Conservation (phyloP, 1,140 invertebrate genomes). For the Wiebesia pumilae region DNA sequence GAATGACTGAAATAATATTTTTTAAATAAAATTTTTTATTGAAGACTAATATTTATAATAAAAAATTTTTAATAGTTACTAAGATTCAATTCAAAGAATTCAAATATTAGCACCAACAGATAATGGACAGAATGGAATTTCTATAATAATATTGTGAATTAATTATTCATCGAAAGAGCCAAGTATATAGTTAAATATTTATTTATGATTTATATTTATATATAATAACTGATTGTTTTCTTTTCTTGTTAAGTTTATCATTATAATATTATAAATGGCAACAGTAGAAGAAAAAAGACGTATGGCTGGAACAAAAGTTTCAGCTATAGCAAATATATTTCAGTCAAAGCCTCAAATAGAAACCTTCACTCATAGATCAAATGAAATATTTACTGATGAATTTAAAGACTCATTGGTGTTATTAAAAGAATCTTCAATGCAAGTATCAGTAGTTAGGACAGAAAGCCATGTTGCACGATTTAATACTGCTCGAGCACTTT, state of each 20-base stretch:
- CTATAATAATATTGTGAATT: slow-evolving; percentile 30
- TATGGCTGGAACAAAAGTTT: slow-evolving; percentile 86
- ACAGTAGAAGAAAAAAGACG: slow-evolving; percentile 83
- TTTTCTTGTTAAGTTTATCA: neutral
- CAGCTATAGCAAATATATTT: slow-evolving; percentile 93
- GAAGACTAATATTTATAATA: no score
- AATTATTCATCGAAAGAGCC: neutral
- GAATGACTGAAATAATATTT: no score
- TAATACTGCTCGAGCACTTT: slow-evolving; percentile 93
- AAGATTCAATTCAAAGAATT: no score
- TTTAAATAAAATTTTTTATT: no score
- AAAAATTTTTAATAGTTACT: no score
- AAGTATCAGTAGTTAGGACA: slow-evolving; percentile 86
- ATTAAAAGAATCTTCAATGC: slow-evolving; percentile 73
- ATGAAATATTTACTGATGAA: slow-evolving; percentile 66
- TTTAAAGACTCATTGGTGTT: slow-evolving; percentile 69
- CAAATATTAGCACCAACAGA: no score
- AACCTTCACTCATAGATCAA: slow-evolving; percentile 71
- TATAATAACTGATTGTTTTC: slow-evolving; percentile 3
- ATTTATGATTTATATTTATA: neutral
- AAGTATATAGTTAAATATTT: neutral
- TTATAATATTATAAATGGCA: slow-evolving; percentile 61
- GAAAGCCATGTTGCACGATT: slow-evolving; percentile 93
- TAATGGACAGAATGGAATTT: no score
- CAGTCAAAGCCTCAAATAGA: slow-evolving; percentile 78